Evolutionary conservation across 2,888 invertebrate genomes (phyloP).

Genomic region (Tanaodytes sp.): DNA sequence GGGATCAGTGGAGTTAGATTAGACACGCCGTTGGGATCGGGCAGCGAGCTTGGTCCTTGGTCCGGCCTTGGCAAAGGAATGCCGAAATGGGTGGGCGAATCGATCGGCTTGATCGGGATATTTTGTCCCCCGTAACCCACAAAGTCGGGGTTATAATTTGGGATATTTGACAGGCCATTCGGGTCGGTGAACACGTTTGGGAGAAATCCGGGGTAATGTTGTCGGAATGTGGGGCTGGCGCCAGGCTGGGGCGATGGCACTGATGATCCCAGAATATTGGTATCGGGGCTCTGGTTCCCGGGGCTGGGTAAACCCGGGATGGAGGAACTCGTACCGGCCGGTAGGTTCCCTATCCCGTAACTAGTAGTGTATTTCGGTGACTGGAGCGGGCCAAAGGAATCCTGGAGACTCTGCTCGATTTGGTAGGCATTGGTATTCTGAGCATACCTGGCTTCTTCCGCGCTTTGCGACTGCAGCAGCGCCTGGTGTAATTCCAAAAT

Average conservation of each 20-base stretch:
- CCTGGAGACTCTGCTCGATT: slow-evolving; percentile 50
- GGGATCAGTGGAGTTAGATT: slow-evolving; percentile 48
- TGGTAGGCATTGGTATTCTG: slow-evolving; percentile 60
- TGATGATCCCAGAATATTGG: slow-evolving; percentile 5
- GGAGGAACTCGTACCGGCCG: slow-evolving; percentile 37
- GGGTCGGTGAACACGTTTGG: slow-evolving; percentile 61
- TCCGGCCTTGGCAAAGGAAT: slow-evolving; percentile 63
- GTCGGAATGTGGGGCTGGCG: slow-evolving; percentile 52
- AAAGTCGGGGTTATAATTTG: slow-evolving; percentile 24
- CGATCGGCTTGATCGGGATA: slow-evolving; percentile 47
- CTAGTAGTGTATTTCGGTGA: slow-evolving; percentile 56
- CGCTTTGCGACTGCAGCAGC: slow-evolving; percentile 55
- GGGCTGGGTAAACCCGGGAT: too few species aligned
- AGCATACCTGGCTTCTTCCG: slow-evolving; percentile 55
- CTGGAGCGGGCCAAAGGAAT: slow-evolving; percentile 53
- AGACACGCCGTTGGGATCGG: slow-evolving; percentile 27
- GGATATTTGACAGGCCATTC: slow-evolving; percentile 52
- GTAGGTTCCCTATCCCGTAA: slow-evolving; percentile 57
- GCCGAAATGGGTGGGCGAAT: slow-evolving; percentile 66
- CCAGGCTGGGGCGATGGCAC: slow-evolving; percentile 22
- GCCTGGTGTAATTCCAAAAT: slow-evolving; percentile 65
- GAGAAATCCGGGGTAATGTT: slow-evolving; percentile 64
- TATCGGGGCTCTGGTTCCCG: neutral
- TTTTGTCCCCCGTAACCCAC: slow-evolving; percentile 15
- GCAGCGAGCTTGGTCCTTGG: slow-evolving; percentile 53